Percentiles rank a stretch among this genome's conserved stretches.
Conservation (phyloP, 2,797 vertebrate species). For the Linurgus olivaceus region DNA sequence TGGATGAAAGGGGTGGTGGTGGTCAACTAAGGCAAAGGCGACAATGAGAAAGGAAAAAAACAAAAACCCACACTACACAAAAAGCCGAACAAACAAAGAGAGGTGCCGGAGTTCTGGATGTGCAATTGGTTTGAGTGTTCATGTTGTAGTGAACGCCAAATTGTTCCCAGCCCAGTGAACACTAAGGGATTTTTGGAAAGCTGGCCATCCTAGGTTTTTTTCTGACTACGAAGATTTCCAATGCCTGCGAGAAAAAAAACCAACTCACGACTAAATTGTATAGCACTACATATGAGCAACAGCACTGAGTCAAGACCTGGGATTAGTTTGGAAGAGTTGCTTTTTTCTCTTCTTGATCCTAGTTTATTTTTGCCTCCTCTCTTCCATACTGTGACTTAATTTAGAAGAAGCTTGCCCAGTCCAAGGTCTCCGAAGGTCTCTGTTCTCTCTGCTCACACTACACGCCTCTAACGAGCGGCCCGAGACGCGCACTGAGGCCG, state of each 20-base stretch:
- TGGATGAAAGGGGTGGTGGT: constrained; percentile 71
- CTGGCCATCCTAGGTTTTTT: constrained; percentile 47
- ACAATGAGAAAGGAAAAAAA: constrained; percentile 18
- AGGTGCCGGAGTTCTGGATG: constrained; percentile 74
- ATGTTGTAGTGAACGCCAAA: constrained; percentile 80
- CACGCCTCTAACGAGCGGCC: background rate
- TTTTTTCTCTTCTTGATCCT: constrained; percentile 1
- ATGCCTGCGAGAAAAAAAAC: constrained; percentile 4
- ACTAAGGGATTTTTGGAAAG: constrained; percentile 65
- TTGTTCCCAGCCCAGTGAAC: constrained; percentile 72
- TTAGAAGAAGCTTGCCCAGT: constrained; percentile 54
- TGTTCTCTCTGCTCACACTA: constrained; percentile 28
- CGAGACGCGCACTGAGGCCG: background rate
- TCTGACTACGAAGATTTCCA: constrained; percentile 25
- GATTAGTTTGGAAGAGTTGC: constrained; percentile 26
- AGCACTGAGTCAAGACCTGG: constrained; percentile 71
- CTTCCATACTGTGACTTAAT: constrained; percentile 70
- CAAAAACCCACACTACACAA: background rate
- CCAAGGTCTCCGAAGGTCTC: constrained; percentile 35
- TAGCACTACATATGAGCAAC: constrained; percentile 66
- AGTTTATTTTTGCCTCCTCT: constrained; percentile 44
- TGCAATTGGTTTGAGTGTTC: constrained; percentile 80
- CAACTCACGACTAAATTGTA: constrained; percentile 29
- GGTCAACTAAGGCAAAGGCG: constrained; percentile 68
- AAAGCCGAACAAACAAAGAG: constrained; percentile 55